Evolutionary conservation across 2,888 invertebrate genomes (phyloP), one percentile per base, ranked within the genome.

Genomic region (Lissonota sp.): DNA sequence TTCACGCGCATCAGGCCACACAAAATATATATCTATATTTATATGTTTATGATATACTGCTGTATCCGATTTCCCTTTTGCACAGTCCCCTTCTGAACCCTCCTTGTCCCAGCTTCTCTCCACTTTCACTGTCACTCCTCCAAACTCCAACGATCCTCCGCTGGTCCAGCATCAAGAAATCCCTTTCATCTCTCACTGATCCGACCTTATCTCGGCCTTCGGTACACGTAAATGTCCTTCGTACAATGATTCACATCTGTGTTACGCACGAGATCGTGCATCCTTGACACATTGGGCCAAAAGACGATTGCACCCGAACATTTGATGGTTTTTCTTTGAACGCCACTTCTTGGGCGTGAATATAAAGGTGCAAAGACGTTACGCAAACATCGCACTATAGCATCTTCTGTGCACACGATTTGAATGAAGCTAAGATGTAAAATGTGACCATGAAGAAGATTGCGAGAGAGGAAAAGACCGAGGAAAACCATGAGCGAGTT

Each of bases 101-200:
- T 78, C 76, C 58, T 58, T 63, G 51, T 14, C 14, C 5, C 16
- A 6, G 14, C n/a, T 53, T 53, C 14, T 46, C 39, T 49, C 55
- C 69, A 53, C 69, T 79, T 60, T 58, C 53, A 74, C 73, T 72
- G 66, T 75, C 74, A 69, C 67, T 78, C 77, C 70, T 79, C 60
- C 79, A 26, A 14, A 75, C 72, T 80, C 66, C 74, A 53, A 63
- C 82, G 69, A 82, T 71, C 63, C 76, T 71, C 71, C 64, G 66
- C 70, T 80, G 71, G 80, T 83, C 83, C 83, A 26, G 3, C 26
- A 85, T 86, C 84, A 66, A 70, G 73, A 78, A 86, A 87, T 87
- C 87, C 83, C 86, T 87, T 88, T 87, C 86, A 86, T 88, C 88
- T 87, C 75, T 55, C 53, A 10, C 60, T 55, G 74, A 80, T 76